A percentile compares a stretch with the other conserved stretches of the same genome.
phyloP scores from a whole-genome alignment of 1,140 invertebrate species.

The Papilio polytes region DNA sequence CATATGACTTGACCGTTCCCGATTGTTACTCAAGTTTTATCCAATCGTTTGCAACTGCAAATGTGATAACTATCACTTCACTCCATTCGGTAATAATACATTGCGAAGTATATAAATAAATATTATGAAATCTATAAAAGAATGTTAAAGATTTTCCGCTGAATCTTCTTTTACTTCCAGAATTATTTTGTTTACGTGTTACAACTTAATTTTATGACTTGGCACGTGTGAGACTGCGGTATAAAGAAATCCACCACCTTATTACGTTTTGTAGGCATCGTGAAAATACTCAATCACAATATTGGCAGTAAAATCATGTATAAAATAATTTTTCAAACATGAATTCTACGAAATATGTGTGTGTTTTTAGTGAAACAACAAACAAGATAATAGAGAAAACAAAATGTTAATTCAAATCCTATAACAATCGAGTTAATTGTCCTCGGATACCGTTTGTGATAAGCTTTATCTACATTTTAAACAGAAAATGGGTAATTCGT shows the following conservation, averaged over 20 bases:
- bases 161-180: conserved; percentile 4
- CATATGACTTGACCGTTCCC: too few relatives aligned
- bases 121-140: too few relatives aligned
- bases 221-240: neutral
- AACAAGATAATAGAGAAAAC: too few relatives aligned
- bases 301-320: conserved; percentile 18
- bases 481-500: conserved; percentile 24
- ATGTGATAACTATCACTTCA: too few relatives aligned
- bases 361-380: too few relatives aligned
- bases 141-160: neutral
- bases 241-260: conserved; percentile 12
- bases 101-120: too few relatives aligned
- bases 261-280: conserved; percentile 16
- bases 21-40: too few relatives aligned
- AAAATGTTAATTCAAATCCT: conserved; percentile 27
- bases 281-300: conserved; percentile 17
- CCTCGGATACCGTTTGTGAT: conserved; percentile 16
- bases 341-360: too few relatives aligned
- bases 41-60: too few relatives aligned
- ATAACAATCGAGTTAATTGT: conserved; percentile 22
- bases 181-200: conserved; percentile 23
- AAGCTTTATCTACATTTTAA: conserved; percentile 8
- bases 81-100: too few relatives aligned
- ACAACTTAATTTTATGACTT: conserved; percentile 14
- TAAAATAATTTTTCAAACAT: neutral